These are phyloP conservation scores for Schizopygopsis malacanthus DNA, from an alignment of 2,797 vertebrate species.

Conservation along the genomic window DNA sequence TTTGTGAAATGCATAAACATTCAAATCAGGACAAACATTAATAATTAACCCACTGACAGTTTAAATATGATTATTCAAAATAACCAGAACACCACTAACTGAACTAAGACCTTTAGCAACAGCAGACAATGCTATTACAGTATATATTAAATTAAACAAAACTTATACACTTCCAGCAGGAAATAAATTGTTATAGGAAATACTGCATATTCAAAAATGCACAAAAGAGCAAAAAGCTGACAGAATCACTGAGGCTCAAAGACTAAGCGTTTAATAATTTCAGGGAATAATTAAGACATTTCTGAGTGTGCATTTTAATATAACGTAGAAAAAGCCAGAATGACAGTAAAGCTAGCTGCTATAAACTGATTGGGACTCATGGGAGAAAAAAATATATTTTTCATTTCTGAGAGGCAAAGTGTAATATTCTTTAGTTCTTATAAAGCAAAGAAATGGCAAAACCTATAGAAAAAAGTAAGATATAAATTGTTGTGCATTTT, in stretches of 20 bases:
- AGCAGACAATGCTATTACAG: background rate
- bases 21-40: background rate
- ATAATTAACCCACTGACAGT: constrained; percentile 5
- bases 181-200: background rate
- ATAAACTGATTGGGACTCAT: constrained; percentile 3
- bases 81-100: background rate
- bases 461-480: background rate
- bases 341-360: background rate
- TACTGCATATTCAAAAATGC: constrained; percentile 26
- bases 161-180: constrained; percentile 1
- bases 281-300: constrained; percentile 9
- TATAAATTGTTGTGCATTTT: background rate
- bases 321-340: constrained; percentile 29
- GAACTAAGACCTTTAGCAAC: background rate
- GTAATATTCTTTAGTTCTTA: background rate
- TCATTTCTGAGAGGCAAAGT: background rate
- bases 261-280: background rate
- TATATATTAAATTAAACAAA: constrained; percentile 6
- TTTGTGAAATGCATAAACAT: background rate
- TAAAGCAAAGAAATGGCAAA: background rate
- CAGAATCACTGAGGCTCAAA: constrained; percentile 2
- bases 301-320: constrained; percentile 8
- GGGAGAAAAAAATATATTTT: background rate
- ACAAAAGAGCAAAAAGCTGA: background rate
- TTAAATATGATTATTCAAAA: constrained; percentile 33